A percentile compares a stretch with the other conserved stretches of the same genome.
Conservation (phyloP, 2,797 vertebrate genomes). For the Sebastes minor region DNA sequence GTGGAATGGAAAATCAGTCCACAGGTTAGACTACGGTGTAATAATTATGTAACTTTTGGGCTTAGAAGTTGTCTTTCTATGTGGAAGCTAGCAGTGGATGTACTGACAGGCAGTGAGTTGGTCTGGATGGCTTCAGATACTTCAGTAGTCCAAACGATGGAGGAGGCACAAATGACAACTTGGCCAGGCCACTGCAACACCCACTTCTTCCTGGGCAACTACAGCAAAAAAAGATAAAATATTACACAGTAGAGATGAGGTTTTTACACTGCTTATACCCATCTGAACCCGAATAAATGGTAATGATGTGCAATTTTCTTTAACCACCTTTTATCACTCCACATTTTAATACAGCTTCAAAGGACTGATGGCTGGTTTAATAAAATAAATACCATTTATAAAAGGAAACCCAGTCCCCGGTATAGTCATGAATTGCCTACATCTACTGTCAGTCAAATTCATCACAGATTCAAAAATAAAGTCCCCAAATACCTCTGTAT, state of each 20-base stretch:
- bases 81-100: neutral
- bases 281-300: neutral
- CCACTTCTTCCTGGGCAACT: constrained; percentile 90
- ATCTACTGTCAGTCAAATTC: neutral
- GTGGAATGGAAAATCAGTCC: constrained; percentile 5
- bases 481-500: constrained; percentile 80
- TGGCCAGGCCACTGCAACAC: constrained; percentile 95
- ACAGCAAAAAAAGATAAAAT: neutral
- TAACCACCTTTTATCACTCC: neutral
- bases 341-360: neutral
- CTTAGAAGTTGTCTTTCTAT: neutral
- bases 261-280: neutral
- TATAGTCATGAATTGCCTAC: neutral
- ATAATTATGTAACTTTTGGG: neutral
- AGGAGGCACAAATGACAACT: constrained; percentile 93
- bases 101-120: constrained; percentile 82
- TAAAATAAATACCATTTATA: neutral
- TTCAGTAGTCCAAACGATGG: constrained; percentile 93
- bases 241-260: neutral
- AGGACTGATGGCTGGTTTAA: neutral
- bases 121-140: constrained; percentile 87
- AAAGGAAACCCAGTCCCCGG: neutral
- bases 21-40: constrained; percentile 6
- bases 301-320: neutral
- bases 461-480: neutral